Evolutionary conservation across 2,797 vertebrate genomes (phyloP).

Genomic region (Muraenolepis orangiensis): DNA sequence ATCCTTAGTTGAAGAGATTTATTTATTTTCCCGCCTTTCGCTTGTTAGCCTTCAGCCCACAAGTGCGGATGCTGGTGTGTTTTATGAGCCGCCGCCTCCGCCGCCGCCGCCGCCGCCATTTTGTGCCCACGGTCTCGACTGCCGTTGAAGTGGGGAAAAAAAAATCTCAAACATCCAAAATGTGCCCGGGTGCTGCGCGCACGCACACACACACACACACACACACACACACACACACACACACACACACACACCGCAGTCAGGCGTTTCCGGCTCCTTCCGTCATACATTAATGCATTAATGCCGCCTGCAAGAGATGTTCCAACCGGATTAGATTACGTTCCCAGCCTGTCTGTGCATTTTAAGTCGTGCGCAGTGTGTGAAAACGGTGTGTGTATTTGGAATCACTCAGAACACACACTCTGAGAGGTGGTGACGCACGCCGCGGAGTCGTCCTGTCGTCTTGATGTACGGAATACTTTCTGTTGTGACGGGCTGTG

Average conservation of each 20-base stretch:
- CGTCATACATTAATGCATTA: conserved; percentile 52
- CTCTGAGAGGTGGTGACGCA: no score
- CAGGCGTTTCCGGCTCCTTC: conserved; percentile 11
- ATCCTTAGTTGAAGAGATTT: conserved; percentile 60
- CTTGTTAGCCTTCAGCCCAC: conserved; percentile 33
- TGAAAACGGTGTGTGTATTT: no score
- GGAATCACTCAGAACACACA: no score
- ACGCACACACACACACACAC: no score
- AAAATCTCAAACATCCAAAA: conserved; percentile 13
- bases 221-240: no score
- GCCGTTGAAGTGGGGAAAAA: conserved; percentile 5
- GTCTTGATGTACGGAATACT: no score
- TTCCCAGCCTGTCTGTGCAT: no score
- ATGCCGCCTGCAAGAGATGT: conserved; percentile 31
- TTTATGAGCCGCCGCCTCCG: conserved; percentile 18
- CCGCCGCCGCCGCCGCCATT: no score
- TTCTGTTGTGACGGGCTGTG: no score
- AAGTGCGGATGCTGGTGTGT: not conserved
- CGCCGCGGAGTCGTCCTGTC: no score
- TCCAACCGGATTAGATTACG: no score
- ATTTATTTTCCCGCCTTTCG: conserved; percentile 43
- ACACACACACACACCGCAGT: not conserved
- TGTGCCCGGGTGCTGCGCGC: not conserved
- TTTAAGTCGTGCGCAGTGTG: no score
- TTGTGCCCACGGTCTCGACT: conserved; percentile 35